Evolutionary conservation across 2,797 vertebrate genomes (phyloP), one percentile per base, ranked within the genome.

Genomic region (Momotus momota): DNA sequence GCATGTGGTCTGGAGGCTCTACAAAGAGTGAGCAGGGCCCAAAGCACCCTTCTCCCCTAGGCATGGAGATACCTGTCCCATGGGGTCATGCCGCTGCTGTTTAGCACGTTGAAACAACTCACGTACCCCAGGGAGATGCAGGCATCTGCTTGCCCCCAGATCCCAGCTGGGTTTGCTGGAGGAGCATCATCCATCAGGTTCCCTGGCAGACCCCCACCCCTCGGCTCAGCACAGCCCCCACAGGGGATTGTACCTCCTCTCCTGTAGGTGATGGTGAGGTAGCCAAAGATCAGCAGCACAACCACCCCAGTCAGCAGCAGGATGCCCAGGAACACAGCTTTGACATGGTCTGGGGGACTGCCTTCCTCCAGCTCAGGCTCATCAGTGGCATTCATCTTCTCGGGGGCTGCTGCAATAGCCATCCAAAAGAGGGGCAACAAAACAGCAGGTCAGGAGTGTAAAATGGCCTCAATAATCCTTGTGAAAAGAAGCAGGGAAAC

Each of bases 201-300:
- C 23, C 23, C 18, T 35, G 27, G 31, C 11, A 71, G 33, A 52
- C 19, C 51, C 31, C 10, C 61, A 38, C 31, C 35, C 41, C 57
- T 40, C 1, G 2, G 45, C 3, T 2, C 20, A 41, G 41, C 18
- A 25, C 7, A 14, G 22, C 6, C 49, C 26, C 23, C 10, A 7
- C 1, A 1, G 14, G 16, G 11, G 7, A 66, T 60, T 71, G 1
- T 95, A 97, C 97, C 94, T 97, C 90, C 71, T 92, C 57, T 94
- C 60, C 54, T 81, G 72, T 75, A 51, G 0, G 1, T 87, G 43
- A 92, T 1, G 1, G 62, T 49, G 60, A 96, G 26, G 46, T 83
- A 96, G 61, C 86, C 51, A 0, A 96, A 92, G 29, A 95, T 48
- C 72, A 97, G 70, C 69, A 97, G 70, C 33, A 86, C 55, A 43